Evolutionary conservation across 2,113 vertebrate genomes (phyloP).

Genomic region (Dendropsophus ebraccatus): DNA sequence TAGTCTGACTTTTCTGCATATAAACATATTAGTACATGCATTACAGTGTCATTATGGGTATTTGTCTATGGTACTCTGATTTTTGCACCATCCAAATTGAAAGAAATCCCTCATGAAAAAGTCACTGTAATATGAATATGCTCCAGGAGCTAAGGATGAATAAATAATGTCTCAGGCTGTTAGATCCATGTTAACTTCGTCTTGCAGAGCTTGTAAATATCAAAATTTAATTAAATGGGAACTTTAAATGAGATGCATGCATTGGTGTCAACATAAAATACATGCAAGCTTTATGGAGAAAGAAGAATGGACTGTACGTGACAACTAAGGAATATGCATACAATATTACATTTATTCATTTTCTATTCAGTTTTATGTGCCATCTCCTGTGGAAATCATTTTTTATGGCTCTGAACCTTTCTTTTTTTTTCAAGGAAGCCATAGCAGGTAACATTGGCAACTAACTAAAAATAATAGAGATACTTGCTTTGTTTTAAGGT

Average conservation of each 20-base stretch:
- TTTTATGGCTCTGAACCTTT: neutral
- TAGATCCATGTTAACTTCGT: conserved; percentile 33
- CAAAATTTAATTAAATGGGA: conserved; percentile 28
- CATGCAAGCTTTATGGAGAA: neutral
- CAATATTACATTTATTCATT: neutral
- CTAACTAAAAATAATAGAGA: neutral
- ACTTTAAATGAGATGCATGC: conserved; percentile 1
- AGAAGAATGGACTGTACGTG: conserved; percentile 4
- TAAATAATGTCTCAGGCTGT: conserved; percentile 49
- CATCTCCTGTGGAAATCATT: neutral
- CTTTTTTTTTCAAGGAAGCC: neutral
- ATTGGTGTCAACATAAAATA: conserved; percentile 8
- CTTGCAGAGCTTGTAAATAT: conserved; percentile 20
- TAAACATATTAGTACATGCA: neutral
- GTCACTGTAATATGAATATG: conserved; percentile 50
- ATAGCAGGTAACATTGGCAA: neutral
- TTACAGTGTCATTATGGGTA: neutral
- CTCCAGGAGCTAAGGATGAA: conserved; percentile 41
- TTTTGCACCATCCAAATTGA: neutral
- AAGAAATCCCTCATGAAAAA: conserved; percentile 32
- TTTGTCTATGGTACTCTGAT: neutral
- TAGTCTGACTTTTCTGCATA: neutral
- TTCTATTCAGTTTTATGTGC: neutral
- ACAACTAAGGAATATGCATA: neutral
- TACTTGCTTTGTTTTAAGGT: neutral